Conservation (phyloP, 2,113 vertebrate genomes). For the Sander vitreus region DNA sequence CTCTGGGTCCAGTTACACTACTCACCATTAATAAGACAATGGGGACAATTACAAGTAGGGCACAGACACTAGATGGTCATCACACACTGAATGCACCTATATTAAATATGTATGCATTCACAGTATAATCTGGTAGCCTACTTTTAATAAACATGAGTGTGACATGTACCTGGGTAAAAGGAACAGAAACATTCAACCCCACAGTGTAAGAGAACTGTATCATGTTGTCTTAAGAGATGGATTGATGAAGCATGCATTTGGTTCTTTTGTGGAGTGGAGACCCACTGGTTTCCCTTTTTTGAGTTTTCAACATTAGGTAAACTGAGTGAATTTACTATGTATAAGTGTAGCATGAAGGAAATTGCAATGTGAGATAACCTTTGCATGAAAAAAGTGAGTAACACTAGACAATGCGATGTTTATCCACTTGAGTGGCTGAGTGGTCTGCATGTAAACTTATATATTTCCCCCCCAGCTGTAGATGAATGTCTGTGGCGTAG, state of each 20-base stretch:
- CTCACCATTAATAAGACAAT: neutral
- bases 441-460: neutral
- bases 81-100: neutral
- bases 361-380: neutral
- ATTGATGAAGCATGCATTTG: neutral
- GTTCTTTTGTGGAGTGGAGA: neutral
- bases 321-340: neutral
- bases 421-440: neutral
- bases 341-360: neutral
- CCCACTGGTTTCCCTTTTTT: neutral
- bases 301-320: neutral
- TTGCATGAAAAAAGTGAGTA: neutral
- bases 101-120: conserved; percentile 4
- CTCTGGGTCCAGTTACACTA: neutral
- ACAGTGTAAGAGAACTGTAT: neutral
- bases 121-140: neutral
- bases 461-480: neutral
- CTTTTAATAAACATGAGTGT: neutral
- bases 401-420: neutral
- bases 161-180: no score
- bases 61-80: neutral
- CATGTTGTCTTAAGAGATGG: neutral
- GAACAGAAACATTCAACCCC: neutral
- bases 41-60: neutral
- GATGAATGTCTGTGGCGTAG: neutral